These are phyloP conservation scores for Chaetodon auriga DNA, from an alignment of 2,113 vertebrate species.

Conservation along the genomic window DNA sequence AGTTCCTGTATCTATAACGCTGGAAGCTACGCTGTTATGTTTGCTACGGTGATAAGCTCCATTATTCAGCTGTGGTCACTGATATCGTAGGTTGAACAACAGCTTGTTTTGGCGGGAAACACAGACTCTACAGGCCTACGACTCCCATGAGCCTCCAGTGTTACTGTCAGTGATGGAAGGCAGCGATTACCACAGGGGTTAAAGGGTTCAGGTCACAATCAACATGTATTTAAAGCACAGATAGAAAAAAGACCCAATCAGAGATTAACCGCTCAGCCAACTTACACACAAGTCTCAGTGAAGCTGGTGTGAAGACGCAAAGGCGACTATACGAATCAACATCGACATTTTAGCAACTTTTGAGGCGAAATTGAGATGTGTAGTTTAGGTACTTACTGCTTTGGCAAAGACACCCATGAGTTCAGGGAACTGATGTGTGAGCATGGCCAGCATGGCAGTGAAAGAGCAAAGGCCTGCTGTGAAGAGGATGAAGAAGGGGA, in stretches of 20 bases:
- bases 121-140: slow-evolving; percentile 44
- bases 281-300: neutral
- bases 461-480: slow-evolving; percentile 98
- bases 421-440: slow-evolving; percentile 99
- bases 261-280: slow-evolving; percentile 2
- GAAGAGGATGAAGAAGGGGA: slow-evolving; percentile 99
- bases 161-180: slow-evolving; percentile 65
- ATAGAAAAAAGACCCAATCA: slow-evolving; percentile 9
- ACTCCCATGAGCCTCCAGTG: slow-evolving; percentile 63
- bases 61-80: slow-evolving; percentile 18
- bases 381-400: slow-evolving; percentile 81
- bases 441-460: slow-evolving; percentile 97
- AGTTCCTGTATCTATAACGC: neutral
- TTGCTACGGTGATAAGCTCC: slow-evolving; percentile 16
- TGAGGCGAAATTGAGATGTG: neutral
- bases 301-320: neutral
- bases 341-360: neutral
- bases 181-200: slow-evolving; percentile 39
- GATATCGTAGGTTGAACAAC: slow-evolving; percentile 15
- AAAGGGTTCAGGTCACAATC: slow-evolving; percentile 43
- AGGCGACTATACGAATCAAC: neutral
- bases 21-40: neutral
- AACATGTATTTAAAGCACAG: slow-evolving; percentile 30
- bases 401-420: slow-evolving; percentile 97
- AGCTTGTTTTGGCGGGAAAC: slow-evolving; percentile 63